Base-by-base conservation (phyloP, 2,113 vertebrate genomes). In the Equus quagga region DNA sequence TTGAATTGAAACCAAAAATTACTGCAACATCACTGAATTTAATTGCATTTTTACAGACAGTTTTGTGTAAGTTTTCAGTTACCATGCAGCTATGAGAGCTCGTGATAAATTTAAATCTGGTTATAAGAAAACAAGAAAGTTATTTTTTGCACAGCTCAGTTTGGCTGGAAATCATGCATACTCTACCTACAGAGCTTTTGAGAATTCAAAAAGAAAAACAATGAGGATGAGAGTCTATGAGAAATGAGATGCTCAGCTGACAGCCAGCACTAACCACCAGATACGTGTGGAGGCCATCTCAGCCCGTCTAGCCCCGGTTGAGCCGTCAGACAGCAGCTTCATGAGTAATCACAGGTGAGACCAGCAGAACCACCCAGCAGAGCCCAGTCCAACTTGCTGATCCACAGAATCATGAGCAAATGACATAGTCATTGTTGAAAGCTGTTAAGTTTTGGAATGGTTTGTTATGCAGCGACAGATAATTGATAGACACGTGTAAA, bases 181-280 rank as follows among this genome's bases (percentile, higher is more conserved):
- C 24, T 81, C 9, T 75, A 51, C 75, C 41, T 73, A 72, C 12
- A 76, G n/a, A 89, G 6, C 3, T 56, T 97, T 91, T 64, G 33
- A 56, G 95, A 91, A 84, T 31, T 94, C 62, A 76, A 94, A 95
- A 95, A n/a, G 31, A 65, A 88, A 96, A 83, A 83, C 89, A 91
- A 96, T 85, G 44, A 65, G 12, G 17, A 58, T 92, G 49, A 46
- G 28, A 62, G 10, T 46, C 36, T 28, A 12, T 1, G 56, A 87
- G 80, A 44, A 54, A 81, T 49, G 8, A 67, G 76, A 62, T 67
- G 19, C 24, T 6, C 64, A 24, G 19, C 33, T 58, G 56, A 44
- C 13, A 69, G 14, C 36, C 36, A 75, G 11, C 8, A 41, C 10
- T 17, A 58, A 2, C 33, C 17, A n/a, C 26, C 56, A 51, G 81